These are phyloP conservation scores for Melanostoma scalare DNA, from an alignment of 2,888 invertebrate species.

Conservation along the genomic window DNA sequence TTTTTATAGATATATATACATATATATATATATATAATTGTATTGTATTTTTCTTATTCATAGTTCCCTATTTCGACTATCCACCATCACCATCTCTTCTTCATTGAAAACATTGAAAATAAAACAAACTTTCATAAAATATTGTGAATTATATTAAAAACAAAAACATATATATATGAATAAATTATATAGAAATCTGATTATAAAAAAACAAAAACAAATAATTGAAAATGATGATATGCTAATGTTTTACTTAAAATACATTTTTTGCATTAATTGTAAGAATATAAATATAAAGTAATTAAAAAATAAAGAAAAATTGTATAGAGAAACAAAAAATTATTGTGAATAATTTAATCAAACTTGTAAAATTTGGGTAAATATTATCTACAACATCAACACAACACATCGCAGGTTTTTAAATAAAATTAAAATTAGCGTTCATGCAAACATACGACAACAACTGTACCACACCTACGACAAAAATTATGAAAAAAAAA, in stretches of 20 bases:
- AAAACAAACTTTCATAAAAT: slow-evolving; percentile 44
- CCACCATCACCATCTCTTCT: slow-evolving; percentile 30
- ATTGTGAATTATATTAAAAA: slow-evolving; percentile 67
- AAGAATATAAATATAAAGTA: slow-evolving; percentile 65
- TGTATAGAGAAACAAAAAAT: slow-evolving; percentile 62
- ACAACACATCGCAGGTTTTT: slow-evolving; percentile 57
- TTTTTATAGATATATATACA: background rate
- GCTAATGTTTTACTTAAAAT: slow-evolving; percentile 71
- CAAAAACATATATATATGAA: slow-evolving; percentile 38
- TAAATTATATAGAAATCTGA: slow-evolving; percentile 64
- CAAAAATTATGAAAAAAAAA: slow-evolving; percentile 32
- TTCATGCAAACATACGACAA: slow-evolving; percentile 60
- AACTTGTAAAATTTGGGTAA: slow-evolving; percentile 70
- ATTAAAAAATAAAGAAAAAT: slow-evolving; percentile 35
- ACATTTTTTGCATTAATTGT: slow-evolving; percentile 69
- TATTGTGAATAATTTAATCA: slow-evolving; percentile 71
- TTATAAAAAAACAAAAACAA: slow-evolving; percentile 29
- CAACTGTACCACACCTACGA: slow-evolving; percentile 60
- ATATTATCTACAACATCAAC: slow-evolving; percentile 50
- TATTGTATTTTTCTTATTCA: slow-evolving; percentile 25
- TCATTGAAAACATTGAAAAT: slow-evolving; percentile 31
- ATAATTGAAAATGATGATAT: slow-evolving; percentile 39
- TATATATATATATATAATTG: too few species aligned
- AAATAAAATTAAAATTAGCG: slow-evolving; percentile 68
- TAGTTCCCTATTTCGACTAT: slow-evolving; percentile 29